phyloP scores from a whole-genome alignment of 2,797 vertebrate species.

The Pitangus sulphuratus region DNA sequence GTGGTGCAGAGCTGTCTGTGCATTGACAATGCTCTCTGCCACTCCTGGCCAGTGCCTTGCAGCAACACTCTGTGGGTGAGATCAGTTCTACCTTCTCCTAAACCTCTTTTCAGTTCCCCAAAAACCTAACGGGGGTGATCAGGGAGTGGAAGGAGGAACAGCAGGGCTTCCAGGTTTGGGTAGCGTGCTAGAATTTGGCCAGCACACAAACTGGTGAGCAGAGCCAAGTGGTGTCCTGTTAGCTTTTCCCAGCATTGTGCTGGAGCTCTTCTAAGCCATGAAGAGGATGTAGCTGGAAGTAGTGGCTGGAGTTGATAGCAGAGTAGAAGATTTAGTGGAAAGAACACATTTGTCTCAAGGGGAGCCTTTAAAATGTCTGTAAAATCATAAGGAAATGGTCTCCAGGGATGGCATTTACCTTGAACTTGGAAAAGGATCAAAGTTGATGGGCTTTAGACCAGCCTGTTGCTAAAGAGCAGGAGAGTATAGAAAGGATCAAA shows the following conservation, averaged over 20 bases:
- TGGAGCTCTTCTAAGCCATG: background rate
- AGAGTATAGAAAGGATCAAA: background rate
- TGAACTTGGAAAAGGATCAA: background rate
- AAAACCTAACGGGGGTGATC: rapidly evolving
- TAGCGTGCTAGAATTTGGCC: rapidly evolving
- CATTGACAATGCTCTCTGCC: background rate
- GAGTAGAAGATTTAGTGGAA: background rate
- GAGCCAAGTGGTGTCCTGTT: background rate
- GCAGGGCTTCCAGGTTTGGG: background rate
- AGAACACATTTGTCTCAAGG: background rate
- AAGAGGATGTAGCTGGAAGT: background rate
- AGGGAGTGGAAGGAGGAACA: background rate
- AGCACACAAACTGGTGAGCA: background rate
- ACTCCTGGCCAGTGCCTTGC: background rate
- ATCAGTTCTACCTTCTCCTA: background rate
- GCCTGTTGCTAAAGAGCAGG: background rate
- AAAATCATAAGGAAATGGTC: background rate
- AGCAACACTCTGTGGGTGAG: background rate
- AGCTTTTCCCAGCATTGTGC: background rate
- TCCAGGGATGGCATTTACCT: background rate
- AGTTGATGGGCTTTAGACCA: background rate
- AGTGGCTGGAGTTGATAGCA: background rate
- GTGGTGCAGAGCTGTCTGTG: background rate
- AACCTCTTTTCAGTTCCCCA: background rate
- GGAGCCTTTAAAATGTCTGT: background rate